Percentiles rank a stretch among this genome's conserved stretches.
Evolutionary conservation across 2,888 invertebrate species (phyloP).

Genomic region (Eumerus sabulonum): DNA sequence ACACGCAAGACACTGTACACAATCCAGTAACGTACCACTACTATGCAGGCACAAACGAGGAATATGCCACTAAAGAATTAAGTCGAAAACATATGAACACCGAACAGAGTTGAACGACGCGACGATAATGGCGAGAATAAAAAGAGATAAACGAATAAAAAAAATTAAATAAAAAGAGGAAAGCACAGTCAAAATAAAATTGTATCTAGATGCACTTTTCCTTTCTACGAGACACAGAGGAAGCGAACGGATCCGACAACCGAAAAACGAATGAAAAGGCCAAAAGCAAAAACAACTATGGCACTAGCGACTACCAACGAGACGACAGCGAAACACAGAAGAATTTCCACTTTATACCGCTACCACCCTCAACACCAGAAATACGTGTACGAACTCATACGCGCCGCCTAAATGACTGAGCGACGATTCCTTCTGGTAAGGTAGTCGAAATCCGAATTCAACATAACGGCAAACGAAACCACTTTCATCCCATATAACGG

Average conservation of each 20-base stretch:
- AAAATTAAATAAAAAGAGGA: not conserved
- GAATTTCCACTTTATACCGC: not conserved
- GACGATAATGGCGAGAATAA: not conserved
- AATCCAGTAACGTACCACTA: too few species aligned
- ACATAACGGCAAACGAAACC: constrained; percentile 44
- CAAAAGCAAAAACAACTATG: not conserved
- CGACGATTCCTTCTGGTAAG: constrained; percentile 56
- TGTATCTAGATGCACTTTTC: constrained; percentile 35
- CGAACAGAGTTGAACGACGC: too few species aligned
- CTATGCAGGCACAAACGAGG: too few species aligned
- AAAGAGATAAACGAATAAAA: not conserved
- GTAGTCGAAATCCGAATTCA: constrained; percentile 50
- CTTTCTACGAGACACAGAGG: constrained; percentile 1
- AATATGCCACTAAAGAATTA: too few species aligned
- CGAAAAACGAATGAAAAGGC: not conserved
- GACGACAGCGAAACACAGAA: constrained; percentile 19
- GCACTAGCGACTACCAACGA: too few species aligned
- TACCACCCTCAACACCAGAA: constrained; percentile 34
- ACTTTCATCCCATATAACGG: constrained; percentile 26
- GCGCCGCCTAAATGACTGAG: constrained; percentile 66
- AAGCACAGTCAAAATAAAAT: constrained; percentile 3
- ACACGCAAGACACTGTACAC: constrained; percentile 29
- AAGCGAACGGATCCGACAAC: not conserved
- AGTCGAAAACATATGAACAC: too few species aligned
- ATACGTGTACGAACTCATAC: constrained; percentile 57